Evolutionary conservation across 2,113 vertebrate species (phyloP).

Genomic region (Zapornia atra): DNA sequence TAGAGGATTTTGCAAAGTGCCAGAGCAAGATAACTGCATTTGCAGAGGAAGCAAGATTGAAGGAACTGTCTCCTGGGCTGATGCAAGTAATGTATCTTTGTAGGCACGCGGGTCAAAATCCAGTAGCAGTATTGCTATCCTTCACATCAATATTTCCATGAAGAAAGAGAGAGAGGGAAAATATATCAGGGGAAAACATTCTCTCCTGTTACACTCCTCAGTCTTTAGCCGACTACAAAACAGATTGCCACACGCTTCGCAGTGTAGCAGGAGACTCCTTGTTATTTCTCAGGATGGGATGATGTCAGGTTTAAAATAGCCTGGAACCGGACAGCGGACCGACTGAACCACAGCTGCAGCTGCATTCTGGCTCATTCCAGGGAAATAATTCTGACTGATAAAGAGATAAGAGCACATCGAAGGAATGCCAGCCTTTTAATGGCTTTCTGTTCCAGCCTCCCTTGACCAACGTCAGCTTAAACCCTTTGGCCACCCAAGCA

Average conservation of each 20-base stretch:
- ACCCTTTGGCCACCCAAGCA: background rate
- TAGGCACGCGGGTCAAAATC: background rate
- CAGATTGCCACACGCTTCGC: background rate
- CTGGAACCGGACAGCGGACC: background rate
- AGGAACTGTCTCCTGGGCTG: background rate
- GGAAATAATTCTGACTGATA: background rate
- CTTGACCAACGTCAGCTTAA: background rate
- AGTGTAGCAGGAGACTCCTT: background rate
- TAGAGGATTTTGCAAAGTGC: constrained; percentile 51
- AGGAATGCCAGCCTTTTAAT: background rate
- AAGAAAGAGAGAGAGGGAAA: background rate
- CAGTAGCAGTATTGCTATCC: background rate
- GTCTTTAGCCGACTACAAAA: constrained; percentile 6
- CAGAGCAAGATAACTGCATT: constrained; percentile 9
- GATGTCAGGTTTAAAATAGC: constrained; percentile 14
- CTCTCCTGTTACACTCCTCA: background rate
- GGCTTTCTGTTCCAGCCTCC: background rate
- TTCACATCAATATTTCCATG: constrained; percentile 4
- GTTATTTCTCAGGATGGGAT: constrained; percentile 17
- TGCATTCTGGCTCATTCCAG: rapidly evolving
- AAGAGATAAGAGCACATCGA: background rate
- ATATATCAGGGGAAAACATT: background rate
- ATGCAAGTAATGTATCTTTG: constrained; percentile 40
- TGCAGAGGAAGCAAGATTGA: constrained; percentile 20
- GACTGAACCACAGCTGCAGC: background rate